Percentiles rank a stretch among this genome's conserved stretches.
Evolutionary conservation across 30 jellyfish, hydroid and myxozoan genomes (phyloP).

Genomic region (Turritopsis dohrnii): DNA sequence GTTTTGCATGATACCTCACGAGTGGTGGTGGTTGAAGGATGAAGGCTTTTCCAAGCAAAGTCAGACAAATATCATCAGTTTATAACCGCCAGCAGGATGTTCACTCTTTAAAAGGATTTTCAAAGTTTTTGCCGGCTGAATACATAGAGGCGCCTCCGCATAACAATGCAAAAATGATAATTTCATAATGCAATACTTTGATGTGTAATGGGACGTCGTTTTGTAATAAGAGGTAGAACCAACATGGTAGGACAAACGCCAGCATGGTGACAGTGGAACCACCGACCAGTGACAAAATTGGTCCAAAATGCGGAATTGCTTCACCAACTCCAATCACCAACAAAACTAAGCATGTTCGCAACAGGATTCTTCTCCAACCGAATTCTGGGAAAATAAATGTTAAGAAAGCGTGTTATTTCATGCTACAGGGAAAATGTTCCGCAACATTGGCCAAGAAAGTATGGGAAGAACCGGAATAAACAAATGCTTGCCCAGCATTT

Average conservation of each 20-base stretch:
- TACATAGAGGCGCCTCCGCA: slow-evolving; percentile 82
- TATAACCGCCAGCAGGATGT: too few species aligned
- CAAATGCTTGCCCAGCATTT: too few species aligned
- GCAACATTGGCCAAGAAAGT: too few species aligned
- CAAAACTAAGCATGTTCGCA: slow-evolving; percentile 49
- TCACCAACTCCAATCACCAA: slow-evolving; percentile 77
- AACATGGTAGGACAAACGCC: slow-evolving; percentile 79
- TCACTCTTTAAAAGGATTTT: slow-evolving; percentile 33
- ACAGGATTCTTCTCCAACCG: slow-evolving; percentile 61
- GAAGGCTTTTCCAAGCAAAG: too few species aligned
- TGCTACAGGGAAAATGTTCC: too few species aligned
- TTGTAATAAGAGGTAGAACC: slow-evolving; percentile 41
- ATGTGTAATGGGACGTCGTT: slow-evolving; percentile 46
- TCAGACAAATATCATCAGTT: too few species aligned
- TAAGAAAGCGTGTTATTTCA: neutral
- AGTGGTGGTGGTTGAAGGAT: too few species aligned
- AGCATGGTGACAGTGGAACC: slow-evolving; percentile 94
- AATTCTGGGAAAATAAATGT: slow-evolving; percentile 38
- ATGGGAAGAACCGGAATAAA: too few species aligned
- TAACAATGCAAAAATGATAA: slow-evolving; percentile 51
- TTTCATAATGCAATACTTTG: slow-evolving; percentile 65
- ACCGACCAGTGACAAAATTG: slow-evolving; percentile 67
- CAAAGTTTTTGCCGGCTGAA: slow-evolving; percentile 52
- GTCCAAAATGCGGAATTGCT: slow-evolving; percentile 87
- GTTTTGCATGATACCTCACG: too few species aligned